Conservation (phyloP, 2,888 invertebrate species). For the Mylabris sibirica region DNA sequence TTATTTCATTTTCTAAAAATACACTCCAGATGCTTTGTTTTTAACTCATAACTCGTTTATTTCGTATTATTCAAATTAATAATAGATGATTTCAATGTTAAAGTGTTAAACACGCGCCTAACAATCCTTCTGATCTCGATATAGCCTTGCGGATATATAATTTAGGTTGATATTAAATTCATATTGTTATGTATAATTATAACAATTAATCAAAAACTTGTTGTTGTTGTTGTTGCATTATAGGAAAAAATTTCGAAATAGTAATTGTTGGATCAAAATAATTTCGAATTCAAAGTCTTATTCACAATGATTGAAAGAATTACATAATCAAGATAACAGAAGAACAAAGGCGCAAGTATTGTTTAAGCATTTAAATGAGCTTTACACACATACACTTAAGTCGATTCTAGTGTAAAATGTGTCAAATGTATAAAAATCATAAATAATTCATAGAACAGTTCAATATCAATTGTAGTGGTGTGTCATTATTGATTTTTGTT, state of each 20-base stretch:
- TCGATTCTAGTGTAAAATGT: background rate
- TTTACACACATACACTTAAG: background rate
- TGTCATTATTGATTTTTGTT: background rate
- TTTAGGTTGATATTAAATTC: background rate
- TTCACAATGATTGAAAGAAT: background rate
- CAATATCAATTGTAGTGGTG: background rate
- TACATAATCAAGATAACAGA: background rate
- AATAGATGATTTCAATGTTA: background rate
- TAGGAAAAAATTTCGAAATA: too few relatives aligned
- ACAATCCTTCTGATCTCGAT: background rate
- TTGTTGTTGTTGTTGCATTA: too few relatives aligned
- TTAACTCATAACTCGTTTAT: background rate
- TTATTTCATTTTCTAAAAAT: background rate
- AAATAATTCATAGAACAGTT: background rate
- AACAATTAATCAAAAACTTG: background rate
- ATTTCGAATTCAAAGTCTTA: too few relatives aligned
- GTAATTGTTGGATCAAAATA: too few relatives aligned
- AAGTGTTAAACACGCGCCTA: background rate
- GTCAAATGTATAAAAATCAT: background rate
- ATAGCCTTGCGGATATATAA: background rate
- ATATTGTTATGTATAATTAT: slow-evolving; percentile 5
- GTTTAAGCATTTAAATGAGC: slow-evolving; percentile 1
- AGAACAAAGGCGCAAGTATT: background rate
- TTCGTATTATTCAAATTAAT: background rate
- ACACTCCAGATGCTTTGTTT: background rate